phyloP scores from a whole-genome alignment of 2,113 vertebrate genomes.

The human (Homo sapiens) region DNA sequence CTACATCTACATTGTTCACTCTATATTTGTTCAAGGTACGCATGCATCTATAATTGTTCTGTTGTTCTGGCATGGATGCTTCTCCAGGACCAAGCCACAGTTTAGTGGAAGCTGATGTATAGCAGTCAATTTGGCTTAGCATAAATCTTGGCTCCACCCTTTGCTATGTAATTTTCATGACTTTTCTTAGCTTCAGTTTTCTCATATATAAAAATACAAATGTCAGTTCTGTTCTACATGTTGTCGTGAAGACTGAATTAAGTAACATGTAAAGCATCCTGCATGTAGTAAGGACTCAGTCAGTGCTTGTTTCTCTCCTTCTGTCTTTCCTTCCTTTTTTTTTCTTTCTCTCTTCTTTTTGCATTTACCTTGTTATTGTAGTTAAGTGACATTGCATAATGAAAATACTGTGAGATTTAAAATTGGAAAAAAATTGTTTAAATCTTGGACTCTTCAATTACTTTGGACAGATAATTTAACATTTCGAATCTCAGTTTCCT shows the following conservation, averaged over 20 bases:
- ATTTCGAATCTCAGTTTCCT: not conserved
- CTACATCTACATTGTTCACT: not conserved
- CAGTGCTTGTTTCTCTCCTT: not conserved
- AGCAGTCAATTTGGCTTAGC: not conserved
- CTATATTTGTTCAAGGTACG: not conserved
- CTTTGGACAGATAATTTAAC: not conserved
- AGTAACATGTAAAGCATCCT: too few relatives aligned
- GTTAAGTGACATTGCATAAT: not conserved
- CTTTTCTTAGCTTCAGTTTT: not conserved
- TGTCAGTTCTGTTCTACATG: not conserved
- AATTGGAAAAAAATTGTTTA: not conserved
- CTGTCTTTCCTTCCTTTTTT: not conserved
- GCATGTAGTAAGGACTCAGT: accelerated
- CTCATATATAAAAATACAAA: not conserved
- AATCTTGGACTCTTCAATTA: not conserved
- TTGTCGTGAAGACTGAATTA: not conserved
- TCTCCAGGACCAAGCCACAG: not conserved
- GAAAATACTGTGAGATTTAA: not conserved
- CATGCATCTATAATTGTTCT: not conserved
- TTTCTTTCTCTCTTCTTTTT: not conserved
- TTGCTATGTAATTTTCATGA: not conserved
- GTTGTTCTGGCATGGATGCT: too few relatives aligned
- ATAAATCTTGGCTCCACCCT: not conserved
- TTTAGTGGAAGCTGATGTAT: not conserved
- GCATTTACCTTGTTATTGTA: not conserved